Percentiles rank a stretch among this genome's conserved stretches.
Conservation (phyloP, 2,888 invertebrate genomes). For the Argyra leucocephala region DNA sequence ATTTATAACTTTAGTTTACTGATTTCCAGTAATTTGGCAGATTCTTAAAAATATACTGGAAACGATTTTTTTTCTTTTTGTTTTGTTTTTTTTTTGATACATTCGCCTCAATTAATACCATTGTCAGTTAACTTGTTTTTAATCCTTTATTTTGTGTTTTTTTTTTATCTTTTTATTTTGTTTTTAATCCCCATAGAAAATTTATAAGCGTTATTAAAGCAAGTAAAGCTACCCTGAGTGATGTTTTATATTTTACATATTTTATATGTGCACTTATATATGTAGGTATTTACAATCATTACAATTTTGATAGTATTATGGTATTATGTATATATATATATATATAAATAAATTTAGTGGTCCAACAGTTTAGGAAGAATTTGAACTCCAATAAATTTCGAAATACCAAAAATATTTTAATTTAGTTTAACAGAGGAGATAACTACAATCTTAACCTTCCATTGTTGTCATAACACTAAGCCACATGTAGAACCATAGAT, state of each 20-base stretch:
- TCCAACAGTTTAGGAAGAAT: too few relatives aligned
- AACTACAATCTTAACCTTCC: too few relatives aligned
- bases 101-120: constrained; percentile 6
- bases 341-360: too few relatives aligned
- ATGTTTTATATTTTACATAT: neutral
- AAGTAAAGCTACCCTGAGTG: constrained; percentile 3
- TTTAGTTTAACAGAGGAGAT: too few relatives aligned
- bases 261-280: neutral
- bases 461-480: too few relatives aligned
- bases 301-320: neutral
- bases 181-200: constrained; percentile 3
- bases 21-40: constrained; percentile 1
- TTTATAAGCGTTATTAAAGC: constrained; percentile 4
- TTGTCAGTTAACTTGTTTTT: constrained; percentile 6
- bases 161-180: neutral
- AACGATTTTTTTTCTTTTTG: neutral
- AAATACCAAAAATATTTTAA: too few relatives aligned
- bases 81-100: neutral
- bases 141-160: neutral
- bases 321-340: neutral
- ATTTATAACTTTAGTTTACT: neutral
- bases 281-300: neutral
- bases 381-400: too few relatives aligned
- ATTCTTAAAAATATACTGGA: neutral
- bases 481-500: too few relatives aligned